Evolutionary conservation across 2,888 invertebrate genomes (phyloP), one percentile per base, ranked within the genome.

Genomic region (Tryphoninae sp.): DNA sequence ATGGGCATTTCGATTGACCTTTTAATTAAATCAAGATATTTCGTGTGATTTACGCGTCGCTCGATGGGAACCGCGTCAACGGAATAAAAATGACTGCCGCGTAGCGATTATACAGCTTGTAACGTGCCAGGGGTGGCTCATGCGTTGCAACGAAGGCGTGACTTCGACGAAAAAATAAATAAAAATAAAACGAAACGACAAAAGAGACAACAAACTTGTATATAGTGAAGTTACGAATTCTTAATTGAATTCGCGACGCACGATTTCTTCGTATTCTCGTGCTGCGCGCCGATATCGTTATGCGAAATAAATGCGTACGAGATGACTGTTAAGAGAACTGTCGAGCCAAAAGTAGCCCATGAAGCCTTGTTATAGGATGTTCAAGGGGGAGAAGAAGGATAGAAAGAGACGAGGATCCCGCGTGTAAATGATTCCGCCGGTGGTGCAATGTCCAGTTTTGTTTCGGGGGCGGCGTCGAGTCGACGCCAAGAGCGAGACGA

Each of bases 291-390:
- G 51, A 67, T 74, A 74, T 79, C 62, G 71, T 78, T 68, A 78
- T 78, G 45, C 45, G 61, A 74, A 73, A 84, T 79, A 77, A 84
- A 80, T 80, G 78, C 55, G 77, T 82, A 74, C 80, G 64, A 77
- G 64, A 75, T 55, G 69, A 42, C n/a, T 42, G 81, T n/a, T 19
- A 69, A 61, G 45, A 23, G 49, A 45, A 51, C 49, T 40, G 53
- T 45, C 13, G 26, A 22, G 55, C 59, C 71, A 65, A 51, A 49
- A 68, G 73, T 61, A 76, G 45, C 68, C 23, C 40, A 16, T 58
- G 75, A 33, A 62, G 53, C 33, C 65, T 81, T 73, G 75, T 80
- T 74, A 78, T 72, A 73, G 62, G 59, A 59, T 67, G 59, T 71
- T 61, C 49, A 65, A 53, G 51, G 64, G 61, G 40, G 45, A 68